Evolutionary conservation across 1,140 invertebrate genomes (phyloP).

Genomic region (Akabosia matsudoensis): DNA sequence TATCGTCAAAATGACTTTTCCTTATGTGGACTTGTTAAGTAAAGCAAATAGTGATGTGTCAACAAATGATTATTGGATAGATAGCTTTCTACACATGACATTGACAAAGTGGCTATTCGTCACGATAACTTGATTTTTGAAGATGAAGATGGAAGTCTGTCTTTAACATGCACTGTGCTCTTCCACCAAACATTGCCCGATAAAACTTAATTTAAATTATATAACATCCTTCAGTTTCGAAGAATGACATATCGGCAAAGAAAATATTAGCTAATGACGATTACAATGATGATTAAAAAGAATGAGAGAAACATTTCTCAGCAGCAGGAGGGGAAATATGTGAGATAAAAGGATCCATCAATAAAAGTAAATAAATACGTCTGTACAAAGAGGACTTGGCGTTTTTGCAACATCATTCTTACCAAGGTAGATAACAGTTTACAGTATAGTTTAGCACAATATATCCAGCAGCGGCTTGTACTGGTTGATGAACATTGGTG

Average conservation of each 20-base stretch:
- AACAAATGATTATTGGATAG: not conserved
- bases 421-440: no score
- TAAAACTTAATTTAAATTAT: not conserved
- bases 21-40: not conserved
- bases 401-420: conserved; percentile 18
- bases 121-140: not conserved
- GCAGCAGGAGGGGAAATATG: not conserved
- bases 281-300: conserved; percentile 30
- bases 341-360: conserved; percentile 17
- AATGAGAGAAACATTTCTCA: conserved; percentile 36
- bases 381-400: conserved; percentile 1
- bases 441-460: not conserved
- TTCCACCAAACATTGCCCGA: no score
- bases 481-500: no score
- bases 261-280: not conserved
- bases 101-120: conserved; percentile 14
- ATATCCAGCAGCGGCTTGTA: conserved; percentile 17
- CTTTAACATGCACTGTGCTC: no score
- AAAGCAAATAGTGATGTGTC: not conserved
- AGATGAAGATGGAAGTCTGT: not conserved
- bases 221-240: not conserved
- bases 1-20: not conserved
- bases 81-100: not conserved
- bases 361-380: conserved; percentile 10
- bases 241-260: not conserved